phyloP scores from a whole-genome alignment of 2,113 vertebrate genomes.

The Isichthys henryi region DNA sequence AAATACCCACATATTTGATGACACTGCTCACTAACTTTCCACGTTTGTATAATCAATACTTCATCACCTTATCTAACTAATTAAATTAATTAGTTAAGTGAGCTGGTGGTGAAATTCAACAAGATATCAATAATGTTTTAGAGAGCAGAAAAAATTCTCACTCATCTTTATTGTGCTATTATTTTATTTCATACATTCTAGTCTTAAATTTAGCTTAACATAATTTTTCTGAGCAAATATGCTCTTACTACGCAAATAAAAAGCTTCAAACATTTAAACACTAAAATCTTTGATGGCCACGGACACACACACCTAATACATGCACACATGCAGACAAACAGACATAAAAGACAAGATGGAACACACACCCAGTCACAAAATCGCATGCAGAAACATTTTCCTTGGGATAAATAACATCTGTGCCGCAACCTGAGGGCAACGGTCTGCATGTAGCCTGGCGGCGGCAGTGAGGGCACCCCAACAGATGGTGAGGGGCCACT shows the following conservation, averaged over 20 bases:
- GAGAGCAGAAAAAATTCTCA: background rate
- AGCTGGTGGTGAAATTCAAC: background rate
- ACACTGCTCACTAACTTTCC: background rate
- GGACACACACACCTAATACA: background rate
- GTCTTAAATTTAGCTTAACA: background rate
- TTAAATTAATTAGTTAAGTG: background rate
- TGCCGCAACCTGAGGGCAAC: background rate
- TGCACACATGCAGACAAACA: background rate
- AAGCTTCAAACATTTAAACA: background rate
- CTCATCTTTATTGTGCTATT: background rate
- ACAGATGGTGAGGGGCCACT: background rate
- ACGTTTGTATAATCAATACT: background rate
- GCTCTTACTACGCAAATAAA: background rate
- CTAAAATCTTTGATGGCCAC: background rate
- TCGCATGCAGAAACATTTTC: background rate
- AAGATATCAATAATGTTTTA: background rate
- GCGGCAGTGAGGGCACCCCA: background rate
- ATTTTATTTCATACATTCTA: background rate
- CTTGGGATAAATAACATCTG: background rate
- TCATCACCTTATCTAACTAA: background rate
- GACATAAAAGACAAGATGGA: background rate
- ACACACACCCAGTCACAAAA: background rate
- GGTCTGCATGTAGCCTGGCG: background rate
- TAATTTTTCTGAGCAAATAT: background rate
- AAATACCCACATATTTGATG: background rate